phyloP scores from a whole-genome alignment of 2,888 invertebrate species.

The Smittia aterrima region DNA sequence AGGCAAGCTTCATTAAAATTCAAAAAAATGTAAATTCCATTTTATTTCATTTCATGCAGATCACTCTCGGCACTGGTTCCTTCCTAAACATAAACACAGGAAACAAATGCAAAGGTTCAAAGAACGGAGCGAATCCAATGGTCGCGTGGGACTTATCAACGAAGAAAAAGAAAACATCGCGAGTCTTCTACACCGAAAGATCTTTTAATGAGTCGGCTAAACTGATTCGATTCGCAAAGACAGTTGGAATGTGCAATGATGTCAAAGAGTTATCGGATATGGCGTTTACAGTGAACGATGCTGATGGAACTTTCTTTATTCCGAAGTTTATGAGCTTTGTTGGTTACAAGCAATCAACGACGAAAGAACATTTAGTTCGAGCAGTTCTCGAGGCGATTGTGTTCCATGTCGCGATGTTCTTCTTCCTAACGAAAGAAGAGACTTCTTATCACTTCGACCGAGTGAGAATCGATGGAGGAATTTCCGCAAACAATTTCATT shows the following conservation, averaged over 20 bases:
- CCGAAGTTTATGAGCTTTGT: slow-evolving; percentile 80
- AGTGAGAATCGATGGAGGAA: slow-evolving; percentile 89
- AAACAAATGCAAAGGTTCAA: slow-evolving; percentile 69
- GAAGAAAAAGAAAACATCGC: slow-evolving; percentile 54
- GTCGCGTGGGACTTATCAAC: slow-evolving; percentile 76
- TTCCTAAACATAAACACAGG: slow-evolving; percentile 83
- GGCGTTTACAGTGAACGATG: slow-evolving; percentile 66
- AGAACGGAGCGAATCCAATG: slow-evolving; percentile 84
- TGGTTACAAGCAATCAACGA: slow-evolving; percentile 64
- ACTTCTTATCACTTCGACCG: slow-evolving; percentile 53
- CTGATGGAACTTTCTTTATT: slow-evolving; percentile 79
- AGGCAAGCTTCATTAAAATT: slow-evolving; percentile 61
- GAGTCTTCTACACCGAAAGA: slow-evolving; percentile 79
- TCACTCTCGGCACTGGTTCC: slow-evolving; percentile 85
- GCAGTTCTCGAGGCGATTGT: slow-evolving; percentile 83
- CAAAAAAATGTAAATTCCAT: slow-evolving; percentile 59
- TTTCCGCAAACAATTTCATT: slow-evolving; percentile 89
- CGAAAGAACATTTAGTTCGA: slow-evolving; percentile 73
- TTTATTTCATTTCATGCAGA: slow-evolving; percentile 41
- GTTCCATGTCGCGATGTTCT: slow-evolving; percentile 77
- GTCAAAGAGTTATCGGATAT: slow-evolving; percentile 66
- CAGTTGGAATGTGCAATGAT: slow-evolving; percentile 60
- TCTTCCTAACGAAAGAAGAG: slow-evolving; percentile 69
- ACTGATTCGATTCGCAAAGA: slow-evolving; percentile 21
- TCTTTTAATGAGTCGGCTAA: slow-evolving; percentile 45